These are phyloP conservation scores for Hypotaenidia philippensis DNA, from an alignment of 2,797 vertebrate genomes.

Conservation along the genomic window DNA sequence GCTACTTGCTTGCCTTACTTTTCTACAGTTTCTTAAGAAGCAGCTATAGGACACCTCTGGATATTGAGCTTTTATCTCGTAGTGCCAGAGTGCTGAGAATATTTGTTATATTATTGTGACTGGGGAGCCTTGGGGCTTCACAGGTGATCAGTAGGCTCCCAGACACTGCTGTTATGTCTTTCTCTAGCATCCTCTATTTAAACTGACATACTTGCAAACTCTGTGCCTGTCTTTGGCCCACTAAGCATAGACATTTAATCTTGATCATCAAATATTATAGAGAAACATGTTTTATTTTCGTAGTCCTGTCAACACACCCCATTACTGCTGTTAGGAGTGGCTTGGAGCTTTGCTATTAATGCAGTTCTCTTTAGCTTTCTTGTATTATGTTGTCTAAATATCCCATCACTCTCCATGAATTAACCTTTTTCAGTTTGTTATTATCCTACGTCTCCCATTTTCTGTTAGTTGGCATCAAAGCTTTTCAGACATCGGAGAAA, in stretches of 20 bases:
- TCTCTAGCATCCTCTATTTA: neutral
- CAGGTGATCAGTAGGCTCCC: neutral
- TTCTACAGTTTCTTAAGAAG: neutral
- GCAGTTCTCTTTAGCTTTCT: neutral
- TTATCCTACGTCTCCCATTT: neutral
- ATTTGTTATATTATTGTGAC: neutral
- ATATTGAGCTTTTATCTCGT: neutral
- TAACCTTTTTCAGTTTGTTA: neutral
- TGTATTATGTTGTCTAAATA: neutral
- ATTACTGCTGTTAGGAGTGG: neutral
- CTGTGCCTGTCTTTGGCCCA: neutral
- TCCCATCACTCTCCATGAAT: neutral
- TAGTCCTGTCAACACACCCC: neutral
- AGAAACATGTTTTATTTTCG: neutral
- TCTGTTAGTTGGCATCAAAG: slow-evolving; percentile 1
- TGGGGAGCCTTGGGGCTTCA: neutral
- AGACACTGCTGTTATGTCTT: neutral
- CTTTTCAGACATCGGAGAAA: slow-evolving; percentile 17
- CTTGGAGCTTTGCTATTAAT: neutral
- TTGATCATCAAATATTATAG: neutral
- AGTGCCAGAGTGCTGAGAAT: neutral
- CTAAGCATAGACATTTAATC: neutral
- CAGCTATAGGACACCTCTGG: neutral
- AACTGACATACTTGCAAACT: neutral
- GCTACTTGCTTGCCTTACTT: neutral